Base-by-base conservation (phyloP, 2,888 invertebrate species). In the Scaptomyza flava region DNA sequence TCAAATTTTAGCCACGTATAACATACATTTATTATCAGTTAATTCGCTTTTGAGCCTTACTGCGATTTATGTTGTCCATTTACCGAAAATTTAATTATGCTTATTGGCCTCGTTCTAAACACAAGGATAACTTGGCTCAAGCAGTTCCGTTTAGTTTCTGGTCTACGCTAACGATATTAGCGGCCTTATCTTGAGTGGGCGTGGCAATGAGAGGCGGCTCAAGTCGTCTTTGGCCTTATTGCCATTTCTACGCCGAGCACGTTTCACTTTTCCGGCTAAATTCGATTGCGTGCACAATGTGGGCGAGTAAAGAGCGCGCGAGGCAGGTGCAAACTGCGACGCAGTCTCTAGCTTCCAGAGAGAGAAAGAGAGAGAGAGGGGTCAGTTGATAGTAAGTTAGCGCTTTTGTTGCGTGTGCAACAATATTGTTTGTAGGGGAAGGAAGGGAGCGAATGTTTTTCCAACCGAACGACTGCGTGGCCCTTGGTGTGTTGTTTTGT, bases 281-380 rank as follows among this genome's bases (percentile, higher is more conserved):
- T 84, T 79, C 73, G 83, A 84, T 84, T 84, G 83, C 83, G 83
- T 88, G 83, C 65, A 52, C 67, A 68, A 85, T 77, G 80, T 84
- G 82, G 79, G 68, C 50, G 58, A 68, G 31, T 14, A 17, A 9
- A 38, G 27, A 23, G 67, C 47, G 23, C 20, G 38, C 14, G 38
- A 17, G 65, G 72, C 87, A 82, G 82, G 82, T 82, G 82, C 83
- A 88, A 81, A 77, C 61, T 66, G 69, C 48, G 17, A 17, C 17
- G 17, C 1, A 1, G 17, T 17, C 17, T 17, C 17, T 17, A 17
- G 17, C 17, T 17, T 17, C 17, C 53, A 34, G 63, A 63, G 79
- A 4, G 8, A n/a, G 20, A 33, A 9, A 11, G 3, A 17, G 38
- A 9, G 52, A 8, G 33, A 42, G 36, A n/a, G 11, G 11, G 66